phyloP scores from a whole-genome alignment of 1,140 invertebrate species.

The Thaumetopoea pityocampa region DNA sequence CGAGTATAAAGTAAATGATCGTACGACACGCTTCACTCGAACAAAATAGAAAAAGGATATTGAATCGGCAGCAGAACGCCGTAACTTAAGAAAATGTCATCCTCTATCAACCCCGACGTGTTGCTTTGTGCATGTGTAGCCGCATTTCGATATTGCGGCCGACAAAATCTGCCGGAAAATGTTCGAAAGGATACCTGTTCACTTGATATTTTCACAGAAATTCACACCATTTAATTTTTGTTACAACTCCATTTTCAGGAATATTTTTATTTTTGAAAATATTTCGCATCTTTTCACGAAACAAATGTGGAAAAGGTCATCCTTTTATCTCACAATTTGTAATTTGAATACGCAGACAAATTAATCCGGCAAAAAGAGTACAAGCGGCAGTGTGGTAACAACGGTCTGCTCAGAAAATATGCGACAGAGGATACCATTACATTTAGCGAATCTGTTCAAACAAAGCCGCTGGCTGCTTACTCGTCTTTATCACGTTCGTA shows the following conservation, averaged over 20 bases:
- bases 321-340: conserved; percentile 69
- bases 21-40: conserved; percentile 38
- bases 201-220: conserved; percentile 3
- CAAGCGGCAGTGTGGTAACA: conserved; percentile 50
- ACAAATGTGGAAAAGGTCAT: conserved; percentile 58
- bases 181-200: background rate
- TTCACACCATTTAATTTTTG: conserved; percentile 9
- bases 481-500: conserved; percentile 41
- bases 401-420: conserved; percentile 56
- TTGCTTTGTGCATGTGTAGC: conserved; percentile 43
- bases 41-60: conserved; percentile 64
- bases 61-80: conserved; percentile 53
- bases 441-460: conserved; percentile 21
- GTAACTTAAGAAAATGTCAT: conserved; percentile 61
- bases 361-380: conserved; percentile 68
- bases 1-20: conserved; percentile 16
- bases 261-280: conserved; percentile 13
- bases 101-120: conserved; percentile 52
- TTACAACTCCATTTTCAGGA: conserved; percentile 9
- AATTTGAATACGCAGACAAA: conserved; percentile 74
- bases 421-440: conserved; percentile 51
- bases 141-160: conserved; percentile 32
- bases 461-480: conserved; percentile 33
- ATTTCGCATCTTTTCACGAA: conserved; percentile 13
- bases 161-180: conserved; percentile 3